phyloP scores from a whole-genome alignment of 92 coral and sea anemone species.

The Parazoanthus atlanticus region DNA sequence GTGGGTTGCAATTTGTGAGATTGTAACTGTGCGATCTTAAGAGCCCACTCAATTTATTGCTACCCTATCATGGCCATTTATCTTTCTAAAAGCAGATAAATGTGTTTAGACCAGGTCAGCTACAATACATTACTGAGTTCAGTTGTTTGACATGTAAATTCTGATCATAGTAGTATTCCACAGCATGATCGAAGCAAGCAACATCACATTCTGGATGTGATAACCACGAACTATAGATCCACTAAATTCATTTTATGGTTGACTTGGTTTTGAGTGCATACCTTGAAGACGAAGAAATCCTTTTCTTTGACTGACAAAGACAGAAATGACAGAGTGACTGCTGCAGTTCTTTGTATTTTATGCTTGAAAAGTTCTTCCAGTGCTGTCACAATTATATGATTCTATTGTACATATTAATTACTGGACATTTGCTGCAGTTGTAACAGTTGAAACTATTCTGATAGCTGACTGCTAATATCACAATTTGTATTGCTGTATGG shows the following conservation, averaged over 20 bases:
- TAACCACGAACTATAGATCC: not conserved
- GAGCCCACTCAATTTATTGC: not conserved
- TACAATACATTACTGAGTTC: not conserved
- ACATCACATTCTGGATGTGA: not conserved
- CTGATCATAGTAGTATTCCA: not conserved
- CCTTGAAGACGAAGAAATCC: not conserved
- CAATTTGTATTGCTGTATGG: not conserved
- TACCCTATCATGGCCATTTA: not conserved
- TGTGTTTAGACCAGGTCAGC: not conserved
- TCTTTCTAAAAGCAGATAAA: not conserved
- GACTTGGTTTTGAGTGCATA: not conserved
- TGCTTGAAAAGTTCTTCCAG: not conserved
- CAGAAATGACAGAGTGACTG: not conserved
- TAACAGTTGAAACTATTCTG: not conserved
- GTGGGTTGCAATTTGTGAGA: conserved; percentile 1
- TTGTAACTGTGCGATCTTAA: conserved; percentile 2
- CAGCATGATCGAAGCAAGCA: too few relatives aligned
- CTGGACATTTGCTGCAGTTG: not conserved
- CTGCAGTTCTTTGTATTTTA: not conserved
- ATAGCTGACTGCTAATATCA: not conserved
- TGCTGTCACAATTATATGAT: not conserved
- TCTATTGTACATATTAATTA: not conserved
- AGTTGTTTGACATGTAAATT: not conserved
- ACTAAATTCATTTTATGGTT: not conserved
- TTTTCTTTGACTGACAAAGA: not conserved